A percentile compares a stretch with the other conserved stretches of the same genome.
phyloP scores from a whole-genome alignment of 2,888 invertebrate genomes.

The Osmoderma eremita region DNA sequence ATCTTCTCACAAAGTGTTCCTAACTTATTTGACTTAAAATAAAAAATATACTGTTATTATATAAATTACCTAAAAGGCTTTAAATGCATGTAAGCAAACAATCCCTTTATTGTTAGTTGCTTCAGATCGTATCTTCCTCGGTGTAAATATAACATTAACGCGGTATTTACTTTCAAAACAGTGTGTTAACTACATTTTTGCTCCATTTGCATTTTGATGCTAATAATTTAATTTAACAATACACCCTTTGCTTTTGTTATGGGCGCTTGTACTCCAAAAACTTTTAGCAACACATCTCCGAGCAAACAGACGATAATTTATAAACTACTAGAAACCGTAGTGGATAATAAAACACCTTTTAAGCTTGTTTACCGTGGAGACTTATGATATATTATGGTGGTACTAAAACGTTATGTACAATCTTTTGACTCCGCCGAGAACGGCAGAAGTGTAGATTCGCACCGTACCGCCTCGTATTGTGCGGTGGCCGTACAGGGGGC shows the following conservation, averaged over 20 bases:
- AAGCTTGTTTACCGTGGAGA: conserved; percentile 37
- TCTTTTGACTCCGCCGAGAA: conserved; percentile 8
- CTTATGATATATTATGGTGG: conserved; percentile 31
- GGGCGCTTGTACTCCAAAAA: conserved; percentile 17
- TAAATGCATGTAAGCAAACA: no score
- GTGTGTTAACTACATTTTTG: not conserved
- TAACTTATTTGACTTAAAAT: no score
- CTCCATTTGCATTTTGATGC: conserved; percentile 15
- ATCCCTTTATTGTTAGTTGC: no score
- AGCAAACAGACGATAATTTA: conserved; percentile 29
- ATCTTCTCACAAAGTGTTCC: no score
- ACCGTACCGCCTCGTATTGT: conserved; percentile 13
- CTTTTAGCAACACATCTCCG: conserved; percentile 18
- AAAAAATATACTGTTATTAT: no score
- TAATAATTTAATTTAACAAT: conserved; percentile 29
- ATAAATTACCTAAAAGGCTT: no score
- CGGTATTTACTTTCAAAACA: no score
- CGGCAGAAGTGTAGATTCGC: conserved; percentile 20
- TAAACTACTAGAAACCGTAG: conserved; percentile 26
- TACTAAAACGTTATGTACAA: conserved; percentile 20
- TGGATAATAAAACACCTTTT: conserved; percentile 35
- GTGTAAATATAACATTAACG: no score
- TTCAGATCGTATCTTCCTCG: no score
- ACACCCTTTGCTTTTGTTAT: conserved; percentile 14
- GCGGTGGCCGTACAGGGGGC: conserved; percentile 10